Percentiles rank a stretch among this genome's conserved stretches.
Conservation (phyloP, 2,888 invertebrate genomes). For the Trachelus tabidus region DNA sequence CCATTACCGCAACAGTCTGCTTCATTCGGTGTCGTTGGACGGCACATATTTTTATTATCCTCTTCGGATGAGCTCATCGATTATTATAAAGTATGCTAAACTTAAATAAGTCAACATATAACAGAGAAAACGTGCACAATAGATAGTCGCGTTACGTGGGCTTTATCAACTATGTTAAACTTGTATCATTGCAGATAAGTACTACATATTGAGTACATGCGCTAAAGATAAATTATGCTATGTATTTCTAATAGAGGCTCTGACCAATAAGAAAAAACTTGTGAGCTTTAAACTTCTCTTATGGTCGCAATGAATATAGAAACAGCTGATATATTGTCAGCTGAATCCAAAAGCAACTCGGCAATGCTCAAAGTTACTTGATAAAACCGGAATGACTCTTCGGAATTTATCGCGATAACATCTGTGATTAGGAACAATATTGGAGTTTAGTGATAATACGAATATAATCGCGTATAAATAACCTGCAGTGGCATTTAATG, state of each 20-base stretch:
- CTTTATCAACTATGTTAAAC: not conserved
- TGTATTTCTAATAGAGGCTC: not conserved
- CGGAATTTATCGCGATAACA: not conserved
- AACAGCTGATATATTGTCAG: not conserved
- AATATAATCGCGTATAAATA: not conserved
- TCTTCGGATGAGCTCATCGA: conserved; percentile 19
- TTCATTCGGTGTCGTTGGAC: conserved; percentile 47
- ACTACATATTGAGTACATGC: not conserved
- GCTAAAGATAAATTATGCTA: not conserved
- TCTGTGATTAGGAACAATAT: not conserved
- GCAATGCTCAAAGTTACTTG: not conserved
- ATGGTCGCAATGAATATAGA: not conserved
- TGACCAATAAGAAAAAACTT: not conserved
- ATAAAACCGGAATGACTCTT: not conserved
- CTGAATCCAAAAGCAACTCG: not conserved
- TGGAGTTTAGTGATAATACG: not conserved
- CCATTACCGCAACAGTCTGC: conserved; percentile 58
- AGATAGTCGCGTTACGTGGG: not conserved
- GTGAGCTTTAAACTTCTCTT: not conserved
- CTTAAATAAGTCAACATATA: not conserved
- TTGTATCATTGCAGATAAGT: too few species aligned
- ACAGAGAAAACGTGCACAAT: not conserved
- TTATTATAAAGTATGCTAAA: not conserved
- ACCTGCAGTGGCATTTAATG: not conserved
- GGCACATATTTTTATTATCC: conserved; percentile 23